Conservation (phyloP, 2,888 invertebrate genomes). For the Chamaedrilus cognettii region DNA sequence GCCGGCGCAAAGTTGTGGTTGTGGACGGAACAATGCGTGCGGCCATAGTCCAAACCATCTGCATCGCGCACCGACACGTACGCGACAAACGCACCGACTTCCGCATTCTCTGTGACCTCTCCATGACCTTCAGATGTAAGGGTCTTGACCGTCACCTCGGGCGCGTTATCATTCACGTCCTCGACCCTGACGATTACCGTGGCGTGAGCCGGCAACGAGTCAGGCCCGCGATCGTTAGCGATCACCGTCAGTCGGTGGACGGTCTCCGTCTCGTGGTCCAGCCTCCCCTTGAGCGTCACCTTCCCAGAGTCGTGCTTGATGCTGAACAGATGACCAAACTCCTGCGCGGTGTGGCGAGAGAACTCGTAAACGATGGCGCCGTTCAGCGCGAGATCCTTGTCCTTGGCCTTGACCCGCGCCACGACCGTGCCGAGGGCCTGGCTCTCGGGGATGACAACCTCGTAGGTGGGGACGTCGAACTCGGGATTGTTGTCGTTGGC, state of each 20-base stretch:
- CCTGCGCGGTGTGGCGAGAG: slow-evolving; percentile 19
- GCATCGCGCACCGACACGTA: slow-evolving; percentile 82
- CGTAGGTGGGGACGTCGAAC: slow-evolving; percentile 31
- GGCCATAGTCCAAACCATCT: slow-evolving; percentile 82
- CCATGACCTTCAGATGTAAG: slow-evolving; percentile 36
- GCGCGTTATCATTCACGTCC: slow-evolving; percentile 48
- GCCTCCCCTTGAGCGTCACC: slow-evolving; percentile 26
- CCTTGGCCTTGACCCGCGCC: slow-evolving; percentile 27
- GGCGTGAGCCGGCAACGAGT: slow-evolving; percentile 40
- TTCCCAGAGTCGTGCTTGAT: slow-evolving; percentile 30
- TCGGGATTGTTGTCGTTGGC: slow-evolving; percentile 37
- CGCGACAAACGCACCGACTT: slow-evolving; percentile 69
- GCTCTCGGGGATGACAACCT: slow-evolving; percentile 30
- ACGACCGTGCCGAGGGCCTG: slow-evolving; percentile 21
- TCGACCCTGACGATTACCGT: slow-evolving; percentile 42
- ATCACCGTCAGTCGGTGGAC: slow-evolving; percentile 31
- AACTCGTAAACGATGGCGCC: slow-evolving; percentile 34
- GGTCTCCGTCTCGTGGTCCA: slow-evolving; percentile 32
- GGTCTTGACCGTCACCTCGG: slow-evolving; percentile 43
- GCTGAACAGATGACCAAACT: slow-evolving; percentile 36
- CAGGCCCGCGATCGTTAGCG: slow-evolving; percentile 40
- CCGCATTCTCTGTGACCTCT: slow-evolving; percentile 79
- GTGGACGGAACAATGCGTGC: slow-evolving; percentile 63
- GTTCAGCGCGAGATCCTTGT: slow-evolving; percentile 32
- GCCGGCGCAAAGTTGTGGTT: slow-evolving; percentile 41